Conservation (phyloP, 23 tunicate genomes). For the Aplidium turbinatum region DNA sequence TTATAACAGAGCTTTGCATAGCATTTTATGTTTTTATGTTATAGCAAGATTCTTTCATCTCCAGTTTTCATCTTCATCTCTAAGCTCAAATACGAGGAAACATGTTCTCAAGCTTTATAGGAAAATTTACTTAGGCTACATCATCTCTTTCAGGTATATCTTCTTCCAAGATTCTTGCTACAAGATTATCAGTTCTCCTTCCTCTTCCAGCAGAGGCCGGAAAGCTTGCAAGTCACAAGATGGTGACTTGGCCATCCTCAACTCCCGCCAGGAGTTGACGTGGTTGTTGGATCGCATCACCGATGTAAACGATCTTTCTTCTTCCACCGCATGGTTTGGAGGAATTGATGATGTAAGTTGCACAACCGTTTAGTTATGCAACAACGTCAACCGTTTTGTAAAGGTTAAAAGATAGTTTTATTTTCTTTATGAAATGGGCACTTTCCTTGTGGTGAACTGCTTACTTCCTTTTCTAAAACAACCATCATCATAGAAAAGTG, state of each 20-base stretch:
- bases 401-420: background rate
- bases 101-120: too few species aligned
- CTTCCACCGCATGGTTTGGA: constrained; percentile 57
- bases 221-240: constrained; percentile 48
- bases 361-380: background rate
- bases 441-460: too few species aligned
- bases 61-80: too few species aligned
- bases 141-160: constrained; percentile 40
- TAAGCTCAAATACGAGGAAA: too few species aligned
- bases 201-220: constrained; percentile 20
- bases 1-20: too few species aligned
- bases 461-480: too few species aligned
- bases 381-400: background rate
- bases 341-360: constrained; percentile 50
- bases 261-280: constrained; percentile 54
- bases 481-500: too few species aligned
- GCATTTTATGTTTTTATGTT: too few species aligned
- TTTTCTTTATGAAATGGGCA: too few species aligned
- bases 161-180: constrained; percentile 80
- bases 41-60: too few species aligned
- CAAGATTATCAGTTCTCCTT: constrained; percentile 24
- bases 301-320: background rate
- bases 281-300: constrained; percentile 29
- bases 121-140: background rate
- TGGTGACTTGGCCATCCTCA: constrained; percentile 51